These are phyloP conservation scores for Malacoctenus gilli DNA, from an alignment of 2,797 vertebrate species.

Conservation along the genomic window DNA sequence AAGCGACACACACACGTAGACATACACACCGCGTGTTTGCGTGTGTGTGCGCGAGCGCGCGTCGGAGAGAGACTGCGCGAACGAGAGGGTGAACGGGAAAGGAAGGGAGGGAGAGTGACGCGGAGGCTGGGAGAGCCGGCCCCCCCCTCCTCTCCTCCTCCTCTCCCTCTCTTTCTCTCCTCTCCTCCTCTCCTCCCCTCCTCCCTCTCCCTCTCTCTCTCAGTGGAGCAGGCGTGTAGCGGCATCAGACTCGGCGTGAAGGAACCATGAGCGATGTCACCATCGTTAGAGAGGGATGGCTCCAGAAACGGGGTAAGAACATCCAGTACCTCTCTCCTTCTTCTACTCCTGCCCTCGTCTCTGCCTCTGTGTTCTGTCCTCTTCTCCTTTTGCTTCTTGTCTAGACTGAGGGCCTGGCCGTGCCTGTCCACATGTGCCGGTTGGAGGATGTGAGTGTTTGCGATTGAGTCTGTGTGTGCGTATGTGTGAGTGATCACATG, in stretches of 20 bases:
- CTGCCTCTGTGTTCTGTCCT: conserved; percentile 41
- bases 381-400: conserved; percentile 57
- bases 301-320: conserved; percentile 98
- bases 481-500: conserved; percentile 61
- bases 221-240: conserved; percentile 84
- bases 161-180: conserved; percentile 53
- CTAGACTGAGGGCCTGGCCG: conserved; percentile 69
- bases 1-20: conserved; percentile 54
- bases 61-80: conserved; percentile 71
- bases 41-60: conserved; percentile 21
- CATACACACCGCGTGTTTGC: conserved; percentile 48
- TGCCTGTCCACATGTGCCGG: conserved; percentile 73
- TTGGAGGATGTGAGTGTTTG: conserved; percentile 66
- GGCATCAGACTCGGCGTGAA: conserved; percentile 88
- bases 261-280: conserved; percentile 99
- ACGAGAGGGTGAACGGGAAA: conserved; percentile 85
- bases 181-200: conserved; percentile 71
- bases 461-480: conserved; percentile 40
- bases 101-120: conserved; percentile 83
- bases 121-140: conserved; percentile 80
- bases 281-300: conserved; percentile 99
- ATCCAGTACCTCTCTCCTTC: conserved; percentile 52
- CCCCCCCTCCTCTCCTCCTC: conserved; percentile 78
- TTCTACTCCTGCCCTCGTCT: conserved; percentile 39
- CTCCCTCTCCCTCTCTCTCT: conserved; percentile 77